Evolutionary conservation across 2,113 vertebrate genomes (phyloP), one percentile per base, ranked within the genome.

Genomic region (Cynoglossus semilaevis): DNA sequence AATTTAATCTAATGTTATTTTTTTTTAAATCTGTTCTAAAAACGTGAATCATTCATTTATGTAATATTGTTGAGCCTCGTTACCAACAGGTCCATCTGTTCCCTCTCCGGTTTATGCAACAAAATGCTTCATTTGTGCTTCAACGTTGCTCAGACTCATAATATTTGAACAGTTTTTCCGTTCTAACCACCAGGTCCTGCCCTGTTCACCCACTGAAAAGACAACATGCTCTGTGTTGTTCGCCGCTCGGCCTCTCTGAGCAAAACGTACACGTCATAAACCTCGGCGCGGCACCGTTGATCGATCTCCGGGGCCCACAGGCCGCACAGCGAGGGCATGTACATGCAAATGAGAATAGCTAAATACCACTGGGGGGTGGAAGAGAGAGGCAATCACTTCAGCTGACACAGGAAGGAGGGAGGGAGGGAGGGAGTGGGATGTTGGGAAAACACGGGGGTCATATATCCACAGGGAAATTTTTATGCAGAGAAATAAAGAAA

Each of bases 311-410:
- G 70, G 85, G 92, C 92, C 91, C 91, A 83, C 84, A 81, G 93
- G 93, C 93, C 84, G 91, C 93, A 90, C 94, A 94, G 94, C 91
- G 62, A 94, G 94, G 94, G 94, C 93, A 93, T 96, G 95, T 94
- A 93, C 92, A 96, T 98, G 95, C 94, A 96, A 96, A 97, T 96
- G 94, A 96, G 92, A 88, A 91, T 83, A 90, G 92, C 92, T 93
- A 92, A 91, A 94, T 94, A 92, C 92, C 93, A 93, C 93, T 90
- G 91, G 91, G 92, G 92, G 88, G 88, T 79, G 76, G 74, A 51
- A 79, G 78, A 79, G 72, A 74, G 83, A 84, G 87, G 84, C 80
- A 79, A 87, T 86, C 79, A 81, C 83, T 85, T 90, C 86, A 82
- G 79, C 85, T 88, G 88, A 91, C 88, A 90, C 50, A 47, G 71